phyloP scores from a whole-genome alignment of 2,888 invertebrate genomes.

The Orthonevra nobilis region DNA sequence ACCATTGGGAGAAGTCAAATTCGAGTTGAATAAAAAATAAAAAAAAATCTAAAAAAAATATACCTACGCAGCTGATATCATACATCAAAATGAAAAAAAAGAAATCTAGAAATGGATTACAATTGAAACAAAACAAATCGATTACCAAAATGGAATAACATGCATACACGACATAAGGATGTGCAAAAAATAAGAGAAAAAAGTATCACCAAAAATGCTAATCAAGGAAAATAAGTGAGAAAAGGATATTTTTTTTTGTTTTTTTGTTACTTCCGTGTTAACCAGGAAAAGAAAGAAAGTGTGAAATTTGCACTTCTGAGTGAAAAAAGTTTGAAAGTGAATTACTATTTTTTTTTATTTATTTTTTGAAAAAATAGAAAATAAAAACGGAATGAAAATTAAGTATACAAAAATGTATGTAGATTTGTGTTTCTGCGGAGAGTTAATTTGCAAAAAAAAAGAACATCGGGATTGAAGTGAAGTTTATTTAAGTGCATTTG shows the following conservation, averaged over 20 bases:
- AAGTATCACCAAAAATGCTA: not conserved
- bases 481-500: conserved; percentile 66
- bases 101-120: conserved; percentile 55
- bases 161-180: conserved; percentile 50
- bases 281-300: not conserved
- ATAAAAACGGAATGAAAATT: conserved; percentile 14
- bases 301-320: conserved; percentile 34
- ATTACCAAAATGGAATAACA: conserved; percentile 66
- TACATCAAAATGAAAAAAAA: conserved; percentile 18
- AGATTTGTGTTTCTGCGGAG: conserved; percentile 54
- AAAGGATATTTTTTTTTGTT: conserved; percentile 37
- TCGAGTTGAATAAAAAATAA: conserved; percentile 24
- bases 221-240: conserved; percentile 46
- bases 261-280: conserved; percentile 30
- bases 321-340: too few species aligned
- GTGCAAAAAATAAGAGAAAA: conserved; percentile 43
- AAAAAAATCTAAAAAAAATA: conserved; percentile 35
- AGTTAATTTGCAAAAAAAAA: conserved; percentile 23
- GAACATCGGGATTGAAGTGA: conserved; percentile 49
- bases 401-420: conserved; percentile 36
- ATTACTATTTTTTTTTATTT: conserved; percentile 29
- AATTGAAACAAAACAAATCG: conserved; percentile 69
- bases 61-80: conserved; percentile 51
- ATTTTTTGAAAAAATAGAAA: conserved; percentile 1
- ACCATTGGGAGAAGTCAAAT: conserved; percentile 31